Percentiles rank a stretch among this genome's conserved stretches.
These are phyloP conservation scores for Varanus komodoensis DNA, from an alignment of 2,113 vertebrate species.

Conservation along the genomic window DNA sequence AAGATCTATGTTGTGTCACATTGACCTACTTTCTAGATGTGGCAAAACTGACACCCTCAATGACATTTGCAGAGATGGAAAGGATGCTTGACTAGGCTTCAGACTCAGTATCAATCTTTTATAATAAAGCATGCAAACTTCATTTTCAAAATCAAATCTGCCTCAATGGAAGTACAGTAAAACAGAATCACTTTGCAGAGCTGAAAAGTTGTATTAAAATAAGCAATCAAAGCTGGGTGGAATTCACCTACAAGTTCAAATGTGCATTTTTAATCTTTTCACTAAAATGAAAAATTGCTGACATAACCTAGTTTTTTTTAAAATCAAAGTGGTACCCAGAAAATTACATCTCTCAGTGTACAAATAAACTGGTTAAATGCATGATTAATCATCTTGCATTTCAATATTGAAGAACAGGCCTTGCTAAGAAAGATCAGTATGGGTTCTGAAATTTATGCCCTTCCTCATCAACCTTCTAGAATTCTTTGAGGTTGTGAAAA, in stretches of 20 bases:
- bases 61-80: background rate
- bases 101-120: conserved; percentile 1
- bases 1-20: background rate
- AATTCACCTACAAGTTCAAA: background rate
- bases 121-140: background rate
- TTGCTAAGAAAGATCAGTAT: background rate
- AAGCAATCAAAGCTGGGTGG: background rate
- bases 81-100: conserved; percentile 10
- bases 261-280: background rate
- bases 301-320: background rate
- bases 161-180: background rate
- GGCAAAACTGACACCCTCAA: background rate
- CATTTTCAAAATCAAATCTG: background rate
- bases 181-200: background rate
- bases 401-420: background rate
- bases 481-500: background rate
- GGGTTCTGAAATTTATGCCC: background rate
- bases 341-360: background rate
- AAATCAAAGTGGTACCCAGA: background rate
- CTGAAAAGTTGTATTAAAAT: background rate
- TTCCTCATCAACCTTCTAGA: background rate
- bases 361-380: background rate
- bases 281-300: background rate
- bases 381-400: background rate
- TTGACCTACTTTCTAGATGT: conserved; percentile 16